phyloP scores from a whole-genome alignment of 2,888 invertebrate species.

The Stenodema calcarata region DNA sequence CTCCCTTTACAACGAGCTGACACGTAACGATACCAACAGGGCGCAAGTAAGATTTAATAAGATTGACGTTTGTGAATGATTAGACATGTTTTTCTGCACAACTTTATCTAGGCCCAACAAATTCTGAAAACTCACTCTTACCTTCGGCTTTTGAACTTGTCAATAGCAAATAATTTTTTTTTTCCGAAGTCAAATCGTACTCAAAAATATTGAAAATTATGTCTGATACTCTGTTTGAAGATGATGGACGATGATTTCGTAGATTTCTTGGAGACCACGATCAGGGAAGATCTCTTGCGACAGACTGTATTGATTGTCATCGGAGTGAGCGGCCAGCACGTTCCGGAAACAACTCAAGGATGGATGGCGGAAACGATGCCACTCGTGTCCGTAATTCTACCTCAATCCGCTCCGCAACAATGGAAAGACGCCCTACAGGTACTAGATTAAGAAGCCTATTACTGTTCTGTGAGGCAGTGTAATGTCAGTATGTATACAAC shows the following conservation, averaged over 20 bases:
- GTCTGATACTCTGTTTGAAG: too few species aligned
- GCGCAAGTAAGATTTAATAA: slow-evolving; percentile 54
- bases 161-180: neutral
- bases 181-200: too few species aligned
- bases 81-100: too few species aligned
- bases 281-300: slow-evolving; percentile 56
- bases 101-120: too few species aligned
- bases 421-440: slow-evolving; percentile 49
- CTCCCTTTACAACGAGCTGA: slow-evolving; percentile 57
- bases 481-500: too few species aligned
- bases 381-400: slow-evolving; percentile 58
- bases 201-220: too few species aligned
- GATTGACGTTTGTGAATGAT: too few species aligned
- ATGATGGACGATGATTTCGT: slow-evolving; percentile 57
- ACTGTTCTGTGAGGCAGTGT: too few species aligned
- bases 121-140: too few species aligned
- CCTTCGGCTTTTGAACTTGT: too few species aligned
- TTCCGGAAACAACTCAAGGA: slow-evolving; percentile 43
- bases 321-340: slow-evolving; percentile 58
- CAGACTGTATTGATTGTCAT: slow-evolving; percentile 58
- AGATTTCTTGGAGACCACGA: slow-evolving; percentile 55
- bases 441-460: neutral
- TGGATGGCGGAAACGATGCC: slow-evolving; percentile 59
- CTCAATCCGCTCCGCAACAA: slow-evolving; percentile 42
- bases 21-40: slow-evolving; percentile 61